These are phyloP conservation scores for Drosophila hydei DNA, from an alignment of 1,140 invertebrate species.

Conservation along the genomic window DNA sequence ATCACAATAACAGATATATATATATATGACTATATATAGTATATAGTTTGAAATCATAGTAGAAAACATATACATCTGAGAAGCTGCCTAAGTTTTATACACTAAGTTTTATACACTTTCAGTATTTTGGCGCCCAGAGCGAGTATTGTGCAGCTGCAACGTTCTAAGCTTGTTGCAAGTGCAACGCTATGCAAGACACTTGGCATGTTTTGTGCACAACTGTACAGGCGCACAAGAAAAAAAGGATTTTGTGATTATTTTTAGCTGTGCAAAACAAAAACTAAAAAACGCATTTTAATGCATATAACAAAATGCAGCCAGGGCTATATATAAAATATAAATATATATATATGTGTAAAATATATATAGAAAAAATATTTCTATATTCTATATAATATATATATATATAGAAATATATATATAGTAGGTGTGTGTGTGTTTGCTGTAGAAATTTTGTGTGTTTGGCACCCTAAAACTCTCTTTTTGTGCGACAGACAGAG, in stretches of 20 bases:
- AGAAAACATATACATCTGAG: too few species aligned
- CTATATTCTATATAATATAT: slow-evolving; percentile 39
- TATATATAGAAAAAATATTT: slow-evolving; percentile 37
- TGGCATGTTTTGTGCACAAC: slow-evolving; percentile 64
- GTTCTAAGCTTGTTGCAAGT: background rate
- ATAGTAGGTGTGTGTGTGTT: slow-evolving; percentile 25
- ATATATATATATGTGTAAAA: slow-evolving; percentile 37
- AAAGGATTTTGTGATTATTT: slow-evolving; percentile 66
- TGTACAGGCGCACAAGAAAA: slow-evolving; percentile 52
- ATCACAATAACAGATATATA: too few species aligned
- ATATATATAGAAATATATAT: background rate
- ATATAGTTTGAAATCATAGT: too few species aligned
- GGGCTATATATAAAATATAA: slow-evolving; percentile 37
- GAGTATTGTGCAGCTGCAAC: background rate
- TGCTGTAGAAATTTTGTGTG: slow-evolving; percentile 19
- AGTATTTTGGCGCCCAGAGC: too few species aligned
- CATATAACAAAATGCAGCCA: slow-evolving; percentile 42
- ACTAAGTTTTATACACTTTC: too few species aligned
- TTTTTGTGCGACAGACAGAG: slow-evolving; percentile 8
- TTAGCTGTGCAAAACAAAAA: slow-evolving; percentile 69
- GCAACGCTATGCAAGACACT: slow-evolving; percentile 9
- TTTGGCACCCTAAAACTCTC: slow-evolving; percentile 23
- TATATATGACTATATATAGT: too few species aligned
- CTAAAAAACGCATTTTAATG: too few species aligned
- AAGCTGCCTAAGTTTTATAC: too few species aligned